A percentile compares a stretch with the other conserved stretches of the same genome.
These are phyloP conservation scores for Epirrhoe alternata DNA, from an alignment of 2,888 invertebrate species.

Conservation along the genomic window DNA sequence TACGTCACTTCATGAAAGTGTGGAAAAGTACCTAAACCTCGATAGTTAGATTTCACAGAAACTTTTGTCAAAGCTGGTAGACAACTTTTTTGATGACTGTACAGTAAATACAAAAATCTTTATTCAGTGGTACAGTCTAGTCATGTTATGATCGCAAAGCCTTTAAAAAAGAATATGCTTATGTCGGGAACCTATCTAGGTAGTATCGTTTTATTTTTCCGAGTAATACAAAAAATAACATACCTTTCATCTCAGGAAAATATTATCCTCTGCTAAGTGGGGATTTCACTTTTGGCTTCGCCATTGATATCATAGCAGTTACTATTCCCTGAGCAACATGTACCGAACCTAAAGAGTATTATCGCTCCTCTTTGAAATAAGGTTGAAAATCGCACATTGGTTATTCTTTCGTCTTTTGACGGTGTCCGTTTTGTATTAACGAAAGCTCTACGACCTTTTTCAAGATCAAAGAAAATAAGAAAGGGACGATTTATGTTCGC, in stretches of 20 bases:
- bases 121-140: no score
- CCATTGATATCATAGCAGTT: constrained; percentile 3
- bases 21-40: no score
- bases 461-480: constrained; percentile 22
- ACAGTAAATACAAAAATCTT: no score
- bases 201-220: background rate
- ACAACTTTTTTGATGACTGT: no score
- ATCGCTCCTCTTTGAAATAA: background rate
- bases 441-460: constrained; percentile 16
- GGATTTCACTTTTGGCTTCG: constrained; percentile 13
- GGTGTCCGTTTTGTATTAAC: background rate
- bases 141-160: no score
- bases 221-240: constrained; percentile 3
- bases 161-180: no score
- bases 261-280: constrained; percentile 11
- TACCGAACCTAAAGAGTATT: background rate
- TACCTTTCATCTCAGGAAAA: constrained; percentile 6
- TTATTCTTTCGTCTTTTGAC: background rate
- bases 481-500: constrained; percentile 2
- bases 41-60: no score
- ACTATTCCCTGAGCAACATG: background rate
- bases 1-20: no score
- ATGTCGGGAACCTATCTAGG: no score
- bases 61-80: no score
- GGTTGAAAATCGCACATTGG: background rate